These are phyloP conservation scores for Drosophila pallidifrons DNA, from an alignment of 1,140 invertebrate genomes.

Conservation along the genomic window DNA sequence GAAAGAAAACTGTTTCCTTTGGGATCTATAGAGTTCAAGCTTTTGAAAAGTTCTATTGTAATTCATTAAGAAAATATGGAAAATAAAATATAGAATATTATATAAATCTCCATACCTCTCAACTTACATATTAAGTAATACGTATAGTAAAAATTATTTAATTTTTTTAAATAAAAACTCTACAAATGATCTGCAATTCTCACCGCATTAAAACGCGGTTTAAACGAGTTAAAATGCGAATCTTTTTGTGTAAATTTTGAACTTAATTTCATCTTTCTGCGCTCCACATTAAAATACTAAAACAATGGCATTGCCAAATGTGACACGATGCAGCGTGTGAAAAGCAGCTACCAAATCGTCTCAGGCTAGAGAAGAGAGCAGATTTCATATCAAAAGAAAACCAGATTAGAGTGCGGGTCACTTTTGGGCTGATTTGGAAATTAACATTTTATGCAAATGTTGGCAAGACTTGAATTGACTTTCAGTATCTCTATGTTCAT, in stretches of 20 bases:
- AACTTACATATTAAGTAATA: too few species aligned
- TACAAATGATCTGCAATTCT: conserved; percentile 4
- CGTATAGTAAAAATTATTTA: too few species aligned
- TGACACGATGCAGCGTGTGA: conserved; percentile 48
- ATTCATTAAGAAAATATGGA: background rate
- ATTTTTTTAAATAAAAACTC: background rate
- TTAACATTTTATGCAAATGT: conserved; percentile 66
- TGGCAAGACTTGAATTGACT: conserved; percentile 6
- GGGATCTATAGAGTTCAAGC: too few species aligned
- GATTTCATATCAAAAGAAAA: background rate
- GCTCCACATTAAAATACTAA: conserved; percentile 4
- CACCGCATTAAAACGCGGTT: conserved; percentile 2
- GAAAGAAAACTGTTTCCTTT: background rate
- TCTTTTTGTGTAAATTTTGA: conserved; percentile 3
- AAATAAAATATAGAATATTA: background rate
- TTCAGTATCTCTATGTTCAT: conserved; percentile 28
- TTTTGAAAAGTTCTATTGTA: background rate
- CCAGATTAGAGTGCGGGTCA: background rate
- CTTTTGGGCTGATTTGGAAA: conserved; percentile 41
- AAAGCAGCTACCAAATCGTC: conserved; percentile 39
- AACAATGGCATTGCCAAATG: conserved; percentile 28
- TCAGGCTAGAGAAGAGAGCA: conserved; percentile 22
- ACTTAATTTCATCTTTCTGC: conserved; percentile 1
- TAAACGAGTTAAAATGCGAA: conserved; percentile 8
- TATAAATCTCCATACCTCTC: background rate